Base-by-base conservation (phyloP, 2,113 vertebrate genomes). In the Pithys albifrons region DNA sequence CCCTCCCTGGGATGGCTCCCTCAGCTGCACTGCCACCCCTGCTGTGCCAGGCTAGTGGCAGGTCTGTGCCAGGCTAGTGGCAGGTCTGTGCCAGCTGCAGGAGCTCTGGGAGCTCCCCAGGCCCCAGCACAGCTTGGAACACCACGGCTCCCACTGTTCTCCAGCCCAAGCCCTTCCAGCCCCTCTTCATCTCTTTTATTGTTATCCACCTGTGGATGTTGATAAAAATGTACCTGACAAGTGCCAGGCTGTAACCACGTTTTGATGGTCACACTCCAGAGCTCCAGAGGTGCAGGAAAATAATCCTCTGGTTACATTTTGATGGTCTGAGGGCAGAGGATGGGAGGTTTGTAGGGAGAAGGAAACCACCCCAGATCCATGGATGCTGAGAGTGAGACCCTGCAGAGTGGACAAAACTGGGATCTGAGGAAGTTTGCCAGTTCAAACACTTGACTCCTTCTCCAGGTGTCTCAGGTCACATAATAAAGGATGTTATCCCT, bases 161-260 rank as follows among this genome's bases (percentile, higher is more conserved):
- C n/a, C 39, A 9, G 23, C 15, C 11, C 69, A 6, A 48, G 83
- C 62, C 49, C n/a, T 45, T 29, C 4, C 6, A 51, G 55, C 43
- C 35, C 18, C 46, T 8, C 7, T 12, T 17, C 5, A 14, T 18
- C 80, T 85, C 69, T 23, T 58, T 19, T 18, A 2, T 12, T 37
- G n/a, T 43, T 70, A 52, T 51, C 19, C 61, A 52, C 54, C 15
- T 14, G 35, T 6, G 61, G 66, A 52, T 0, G 8, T 72, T 29
- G 11, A 45, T 61, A 19, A 39, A 31, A 45, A 28, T 0, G 2
- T 9, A 3, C 18, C 19, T 4, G 31, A 7, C 6, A 25, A 12
- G 35, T 6, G 41, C 28, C 1, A 6, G 54, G 4, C 37, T 19
- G 43, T 22, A 31, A 12, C 23, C 35, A 3, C 2, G 27, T 73